These are phyloP conservation scores for Hydrotaea diabolus DNA, from an alignment of 2,888 invertebrate species.

Conservation along the genomic window DNA sequence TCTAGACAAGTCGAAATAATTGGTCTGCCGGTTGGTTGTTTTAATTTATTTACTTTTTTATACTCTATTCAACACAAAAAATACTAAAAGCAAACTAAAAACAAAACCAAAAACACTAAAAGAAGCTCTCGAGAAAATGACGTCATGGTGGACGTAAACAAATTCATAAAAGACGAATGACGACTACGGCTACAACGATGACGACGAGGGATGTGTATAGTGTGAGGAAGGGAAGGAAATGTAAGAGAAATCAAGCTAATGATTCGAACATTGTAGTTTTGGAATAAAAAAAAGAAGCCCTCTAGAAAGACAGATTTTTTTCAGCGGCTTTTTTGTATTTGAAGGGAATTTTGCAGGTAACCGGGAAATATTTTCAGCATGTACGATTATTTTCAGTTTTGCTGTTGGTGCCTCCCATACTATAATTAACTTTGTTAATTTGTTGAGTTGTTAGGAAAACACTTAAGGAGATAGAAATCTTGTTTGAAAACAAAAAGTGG, in stretches of 20 bases:
- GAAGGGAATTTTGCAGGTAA: too few species aligned
- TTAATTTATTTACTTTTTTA: constrained; percentile 35
- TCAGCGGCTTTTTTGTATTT: not conserved
- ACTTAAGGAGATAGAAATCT: constrained; percentile 34
- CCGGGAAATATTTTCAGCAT: too few species aligned
- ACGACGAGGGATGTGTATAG: not conserved
- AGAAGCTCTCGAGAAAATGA: constrained; percentile 47
- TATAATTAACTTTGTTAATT: constrained; percentile 48
- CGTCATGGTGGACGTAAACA: constrained; percentile 59
- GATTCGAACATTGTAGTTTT: not conserved
- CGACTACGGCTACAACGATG: too few species aligned
- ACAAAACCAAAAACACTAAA: not conserved
- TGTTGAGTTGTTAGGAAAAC: constrained; percentile 28
- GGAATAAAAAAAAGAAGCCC: not conserved
- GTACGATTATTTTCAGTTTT: too few species aligned
- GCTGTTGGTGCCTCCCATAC: not conserved
- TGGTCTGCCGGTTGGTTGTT: constrained; percentile 43
- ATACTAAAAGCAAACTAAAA: not conserved
- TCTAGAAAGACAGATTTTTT: not conserved
- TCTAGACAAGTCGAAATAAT: constrained; percentile 41
- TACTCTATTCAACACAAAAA: constrained; percentile 11
- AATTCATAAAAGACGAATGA: constrained; percentile 30
- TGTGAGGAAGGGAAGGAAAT: not conserved
- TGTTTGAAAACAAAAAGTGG: not conserved
- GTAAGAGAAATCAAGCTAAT: not conserved